Evolutionary conservation across 2,797 vertebrate species (phyloP), one percentile per base, ranked within the genome.

Genomic region (Coluber constrictor): DNA sequence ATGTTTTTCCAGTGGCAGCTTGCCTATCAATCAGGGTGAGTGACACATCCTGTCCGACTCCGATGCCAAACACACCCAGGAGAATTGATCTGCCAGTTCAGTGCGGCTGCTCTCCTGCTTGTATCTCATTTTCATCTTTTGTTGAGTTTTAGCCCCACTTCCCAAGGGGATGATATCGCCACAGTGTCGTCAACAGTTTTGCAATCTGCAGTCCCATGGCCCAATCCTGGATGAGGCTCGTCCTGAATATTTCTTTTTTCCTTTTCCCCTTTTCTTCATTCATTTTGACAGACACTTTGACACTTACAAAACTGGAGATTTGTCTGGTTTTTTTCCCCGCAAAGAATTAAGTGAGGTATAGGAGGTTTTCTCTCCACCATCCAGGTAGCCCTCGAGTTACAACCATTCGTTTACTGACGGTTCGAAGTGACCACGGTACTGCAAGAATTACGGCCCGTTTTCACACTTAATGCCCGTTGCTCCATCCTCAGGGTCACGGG

Each of bases 1-100:
- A 66, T 90, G 89, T 90, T 93, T 61, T 93, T 90, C 83, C 83
- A 59, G 59, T 27, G 92, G 89, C 89, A 70, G 61, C 55, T 32
- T 70, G 20, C 47, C 89, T 27, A 54, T 93, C 92, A 90, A n/a
- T 93, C 92, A 59, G 8, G 37, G 90, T 90, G 89, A 90, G 61
- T 90, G 92, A 93, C 83, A 47, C 4, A 23, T 87, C 89, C 92
- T 57, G 54, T 74, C 89, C 61, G 12, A 87, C 79, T 70, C 60
- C 13, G 60, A 87, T 93, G 32, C 4, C 32, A 93, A 86, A 90
- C 57, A 92, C 55, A 70, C 88, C 55, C 56, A 70, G 63, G 47
- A n/a, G 29, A 70, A 29, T 23, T 25, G 51, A 90, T 86, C 18
- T 32, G 23, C 3, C 59, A 12, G 87, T 23, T 54, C 29, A 4